These are phyloP conservation scores for Psettodes erumei DNA, from an alignment of 2,113 vertebrate genomes.

Conservation along the genomic window DNA sequence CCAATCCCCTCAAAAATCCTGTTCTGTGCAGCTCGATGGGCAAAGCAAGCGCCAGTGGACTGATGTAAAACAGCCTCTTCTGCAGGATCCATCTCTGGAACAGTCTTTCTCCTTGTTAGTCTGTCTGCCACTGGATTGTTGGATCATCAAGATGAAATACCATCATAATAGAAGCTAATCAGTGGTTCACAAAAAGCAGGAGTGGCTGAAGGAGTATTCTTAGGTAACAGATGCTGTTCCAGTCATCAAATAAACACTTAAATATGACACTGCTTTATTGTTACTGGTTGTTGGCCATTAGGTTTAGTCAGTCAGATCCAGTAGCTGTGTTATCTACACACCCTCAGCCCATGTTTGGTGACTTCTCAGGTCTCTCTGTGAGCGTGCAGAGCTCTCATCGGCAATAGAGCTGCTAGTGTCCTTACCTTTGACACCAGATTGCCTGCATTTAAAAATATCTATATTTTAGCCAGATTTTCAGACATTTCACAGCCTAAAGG, in stretches of 20 bases:
- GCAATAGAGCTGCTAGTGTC: too few species aligned
- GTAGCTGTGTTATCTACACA: background rate
- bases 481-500: background rate
- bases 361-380: background rate
- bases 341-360: background rate
- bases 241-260: too few species aligned
- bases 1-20: slow-evolving; percentile 52
- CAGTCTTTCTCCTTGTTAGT: background rate
- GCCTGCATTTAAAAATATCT: too few species aligned
- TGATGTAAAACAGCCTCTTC: slow-evolving; percentile 22
- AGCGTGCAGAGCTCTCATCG: too few species aligned
- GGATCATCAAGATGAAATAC: background rate
- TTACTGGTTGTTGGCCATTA: background rate
- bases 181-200: background rate
- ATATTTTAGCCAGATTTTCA: background rate
- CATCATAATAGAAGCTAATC: background rate
- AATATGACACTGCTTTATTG: background rate
- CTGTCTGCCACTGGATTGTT: background rate
- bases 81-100: background rate
- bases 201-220: background rate
- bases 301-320: background rate
- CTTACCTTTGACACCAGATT: too few species aligned
- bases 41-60: background rate
- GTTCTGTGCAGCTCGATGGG: slow-evolving; percentile 10
- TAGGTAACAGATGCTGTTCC: background rate